These are phyloP conservation scores for Heteractis magnifica DNA, from an alignment of 92 coral and sea anemone genomes.

Conservation along the genomic window DNA sequence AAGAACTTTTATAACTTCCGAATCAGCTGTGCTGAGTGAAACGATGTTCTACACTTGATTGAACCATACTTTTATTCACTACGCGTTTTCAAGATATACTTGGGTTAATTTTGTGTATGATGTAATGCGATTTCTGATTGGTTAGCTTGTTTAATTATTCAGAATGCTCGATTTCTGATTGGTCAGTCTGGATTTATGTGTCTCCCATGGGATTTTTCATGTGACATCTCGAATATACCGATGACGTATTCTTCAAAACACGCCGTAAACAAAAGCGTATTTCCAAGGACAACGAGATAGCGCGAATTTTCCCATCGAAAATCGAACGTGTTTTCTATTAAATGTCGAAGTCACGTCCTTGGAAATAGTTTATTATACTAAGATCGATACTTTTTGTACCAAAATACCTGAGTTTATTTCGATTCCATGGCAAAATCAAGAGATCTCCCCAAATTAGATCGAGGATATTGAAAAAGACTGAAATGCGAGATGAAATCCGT, in stretches of 20 bases:
- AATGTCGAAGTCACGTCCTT: not conserved
- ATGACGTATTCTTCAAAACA: conserved; percentile 81
- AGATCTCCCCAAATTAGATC: not conserved
- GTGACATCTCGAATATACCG: conserved; percentile 68
- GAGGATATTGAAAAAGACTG: not conserved
- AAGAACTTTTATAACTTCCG: conserved; percentile 36
- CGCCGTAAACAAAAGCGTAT: conserved; percentile 65
- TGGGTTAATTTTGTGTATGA: conserved; percentile 44
- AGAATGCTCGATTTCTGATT: conserved; percentile 32
- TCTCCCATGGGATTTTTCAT: conserved; percentile 52
- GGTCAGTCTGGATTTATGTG: conserved; percentile 22
- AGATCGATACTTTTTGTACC: conserved; percentile 8
- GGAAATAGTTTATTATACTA: conserved; percentile 1
- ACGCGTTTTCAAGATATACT: conserved; percentile 29
- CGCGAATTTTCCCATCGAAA: conserved; percentile 71
- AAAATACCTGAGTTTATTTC: not conserved
- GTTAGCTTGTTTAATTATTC: conserved; percentile 33
- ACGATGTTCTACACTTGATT: conserved; percentile 24
- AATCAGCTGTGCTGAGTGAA: conserved; percentile 39
- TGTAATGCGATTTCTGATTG: conserved; percentile 62
- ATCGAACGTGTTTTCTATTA: conserved; percentile 19
- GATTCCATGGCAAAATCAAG: not conserved
- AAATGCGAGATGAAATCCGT: conserved; percentile 5
- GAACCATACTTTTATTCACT: conserved; percentile 48
- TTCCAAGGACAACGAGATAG: conserved; percentile 54